A percentile compares a stretch with the other conserved stretches of the same genome.
These are phyloP conservation scores for Poeciliopsis gracilis DNA, from an alignment of 2,797 vertebrate genomes.

Conservation along the genomic window DNA sequence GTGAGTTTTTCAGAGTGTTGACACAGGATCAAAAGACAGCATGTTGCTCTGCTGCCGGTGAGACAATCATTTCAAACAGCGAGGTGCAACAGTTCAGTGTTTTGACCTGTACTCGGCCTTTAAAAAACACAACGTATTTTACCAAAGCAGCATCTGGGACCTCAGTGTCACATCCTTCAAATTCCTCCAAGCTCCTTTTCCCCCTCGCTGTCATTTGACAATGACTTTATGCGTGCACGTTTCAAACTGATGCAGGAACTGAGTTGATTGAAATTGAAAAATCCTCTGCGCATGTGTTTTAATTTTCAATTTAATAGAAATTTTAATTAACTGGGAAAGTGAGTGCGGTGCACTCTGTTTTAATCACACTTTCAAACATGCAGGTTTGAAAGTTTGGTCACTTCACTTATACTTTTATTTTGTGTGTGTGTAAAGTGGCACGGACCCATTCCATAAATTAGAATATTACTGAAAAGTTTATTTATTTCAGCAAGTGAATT, in stretches of 20 bases:
- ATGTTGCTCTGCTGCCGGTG: not conserved
- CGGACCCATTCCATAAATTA: not conserved
- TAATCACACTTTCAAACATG: not conserved
- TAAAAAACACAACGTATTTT: not conserved
- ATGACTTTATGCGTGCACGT: not conserved
- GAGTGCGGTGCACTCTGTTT: not conserved
- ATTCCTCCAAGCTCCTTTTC: not conserved
- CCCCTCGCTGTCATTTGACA: not conserved
- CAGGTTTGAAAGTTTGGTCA: not conserved
- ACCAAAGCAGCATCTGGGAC: not conserved
- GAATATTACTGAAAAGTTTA: not conserved
- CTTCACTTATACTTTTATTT: not conserved
- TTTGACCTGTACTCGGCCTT: not conserved
- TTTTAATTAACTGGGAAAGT: not conserved
- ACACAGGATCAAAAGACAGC: not conserved
- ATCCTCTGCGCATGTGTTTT: not conserved
- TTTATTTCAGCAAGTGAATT: not conserved
- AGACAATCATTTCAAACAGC: not conserved
- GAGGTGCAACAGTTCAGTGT: not conserved
- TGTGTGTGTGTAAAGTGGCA: not conserved
- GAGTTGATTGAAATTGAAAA: not conserved
- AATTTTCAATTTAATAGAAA: not conserved
- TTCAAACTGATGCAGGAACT: not conserved
- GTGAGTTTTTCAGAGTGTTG: conserved; percentile 1
- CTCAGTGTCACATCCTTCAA: not conserved